A percentile compares a stretch with the other conserved stretches of the same genome.
Evolutionary conservation across 2,888 invertebrate genomes (phyloP).

Genomic region (Heterodera filipjevi): DNA sequence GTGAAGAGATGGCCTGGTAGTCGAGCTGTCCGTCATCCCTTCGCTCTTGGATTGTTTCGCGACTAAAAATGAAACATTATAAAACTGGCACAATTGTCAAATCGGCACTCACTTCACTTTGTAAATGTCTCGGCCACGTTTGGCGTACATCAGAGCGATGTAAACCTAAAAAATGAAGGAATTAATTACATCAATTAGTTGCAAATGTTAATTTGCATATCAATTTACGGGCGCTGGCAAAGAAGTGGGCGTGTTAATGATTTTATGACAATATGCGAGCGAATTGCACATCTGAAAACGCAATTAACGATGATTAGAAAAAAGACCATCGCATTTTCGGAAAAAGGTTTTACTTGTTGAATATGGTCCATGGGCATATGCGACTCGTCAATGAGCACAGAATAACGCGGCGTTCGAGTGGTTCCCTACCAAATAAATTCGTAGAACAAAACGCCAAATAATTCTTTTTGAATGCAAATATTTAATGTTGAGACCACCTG

Average conservation of each 20-base stretch:
- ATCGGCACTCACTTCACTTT: slow-evolving; percentile 28
- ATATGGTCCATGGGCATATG: slow-evolving; percentile 50
- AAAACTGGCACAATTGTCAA: background rate
- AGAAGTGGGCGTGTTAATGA: slow-evolving; percentile 35
- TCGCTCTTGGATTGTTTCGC: slow-evolving; percentile 17
- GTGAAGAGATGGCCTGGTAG: slow-evolving; percentile 28
- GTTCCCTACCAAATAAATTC: slow-evolving; percentile 52
- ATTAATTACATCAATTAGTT: background rate
- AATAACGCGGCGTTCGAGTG: slow-evolving; percentile 58
- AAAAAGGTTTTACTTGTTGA: slow-evolving; percentile 33
- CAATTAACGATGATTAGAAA: background rate
- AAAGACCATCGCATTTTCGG: background rate
- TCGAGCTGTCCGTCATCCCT: slow-evolving; percentile 26
- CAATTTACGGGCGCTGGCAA: slow-evolving; percentile 33
- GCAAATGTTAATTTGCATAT: no score
- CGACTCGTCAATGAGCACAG: slow-evolving; percentile 56
- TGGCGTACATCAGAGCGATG: slow-evolving; percentile 31
- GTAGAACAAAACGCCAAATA: background rate
- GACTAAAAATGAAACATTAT: background rate
- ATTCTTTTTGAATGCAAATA: slow-evolving; percentile 9
- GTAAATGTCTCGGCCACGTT: slow-evolving; percentile 32
- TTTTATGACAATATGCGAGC: slow-evolving; percentile 32
- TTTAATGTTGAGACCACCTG: slow-evolving; percentile 24
- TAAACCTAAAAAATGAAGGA: background rate
- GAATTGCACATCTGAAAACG: slow-evolving; percentile 11